These are phyloP conservation scores for Peromyscus maniculatus DNA, from an alignment of 2,113 vertebrate genomes.

Conservation along the genomic window DNA sequence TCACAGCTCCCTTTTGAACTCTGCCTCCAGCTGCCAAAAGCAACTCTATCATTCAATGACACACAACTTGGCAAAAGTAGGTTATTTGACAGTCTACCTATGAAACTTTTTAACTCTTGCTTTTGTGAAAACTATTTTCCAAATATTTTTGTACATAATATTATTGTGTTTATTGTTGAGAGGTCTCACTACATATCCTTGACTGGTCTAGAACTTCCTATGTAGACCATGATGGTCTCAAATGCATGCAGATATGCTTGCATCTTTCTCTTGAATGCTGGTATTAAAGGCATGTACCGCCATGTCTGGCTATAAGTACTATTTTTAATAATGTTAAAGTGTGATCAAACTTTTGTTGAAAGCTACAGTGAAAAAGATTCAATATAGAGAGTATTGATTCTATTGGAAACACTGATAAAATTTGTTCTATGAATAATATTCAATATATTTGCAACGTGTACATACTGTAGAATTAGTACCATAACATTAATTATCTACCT, in stretches of 20 bases:
- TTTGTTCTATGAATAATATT: not conserved
- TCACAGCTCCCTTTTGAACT: slow-evolving; percentile 71
- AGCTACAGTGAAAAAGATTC: not conserved
- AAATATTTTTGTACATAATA: not conserved
- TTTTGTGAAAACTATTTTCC: not conserved
- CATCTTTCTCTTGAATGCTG: not conserved
- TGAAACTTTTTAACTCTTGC: not conserved
- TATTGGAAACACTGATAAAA: not conserved
- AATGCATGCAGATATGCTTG: not conserved
- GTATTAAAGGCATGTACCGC: not conserved
- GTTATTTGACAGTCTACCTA: not conserved
- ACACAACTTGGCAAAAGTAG: slow-evolving; percentile 15
- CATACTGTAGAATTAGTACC: not conserved
- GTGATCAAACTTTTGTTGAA: not conserved
- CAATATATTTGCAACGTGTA: not conserved
- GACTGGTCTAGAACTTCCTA: not conserved
- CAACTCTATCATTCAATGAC: not conserved
- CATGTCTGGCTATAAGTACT: not conserved
- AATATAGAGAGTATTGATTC: not conserved
- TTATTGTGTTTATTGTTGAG: not conserved
- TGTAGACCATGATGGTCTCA: not conserved
- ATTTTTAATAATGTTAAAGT: not conserved
- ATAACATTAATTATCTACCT: not conserved
- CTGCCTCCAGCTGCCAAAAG: slow-evolving; percentile 57
- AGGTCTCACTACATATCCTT: not conserved